Percentiles rank a stretch among this genome's conserved stretches.
Conservation (phyloP, 2,113 vertebrate species). For the Carlito syrichta region DNA sequence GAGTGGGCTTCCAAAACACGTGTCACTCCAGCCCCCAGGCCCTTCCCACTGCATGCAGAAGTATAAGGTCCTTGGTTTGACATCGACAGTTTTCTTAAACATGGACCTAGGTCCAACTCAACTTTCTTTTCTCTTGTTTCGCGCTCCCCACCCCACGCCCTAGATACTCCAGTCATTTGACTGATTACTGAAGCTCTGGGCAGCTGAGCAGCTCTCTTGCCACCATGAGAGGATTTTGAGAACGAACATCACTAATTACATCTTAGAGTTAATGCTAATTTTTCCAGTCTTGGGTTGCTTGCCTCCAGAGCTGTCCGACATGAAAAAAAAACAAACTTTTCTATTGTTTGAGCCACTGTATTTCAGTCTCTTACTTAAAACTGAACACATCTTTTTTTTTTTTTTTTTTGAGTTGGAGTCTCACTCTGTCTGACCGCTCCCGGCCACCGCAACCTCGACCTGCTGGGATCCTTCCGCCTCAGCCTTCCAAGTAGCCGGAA, state of each 20-base stretch:
- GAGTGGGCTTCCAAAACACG: not conserved
- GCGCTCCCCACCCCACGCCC: rapidly evolving
- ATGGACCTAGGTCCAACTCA: not conserved
- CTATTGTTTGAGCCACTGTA: too few species aligned
- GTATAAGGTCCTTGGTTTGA: too few species aligned
- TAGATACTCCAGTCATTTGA: not conserved
- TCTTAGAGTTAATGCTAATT: not conserved
- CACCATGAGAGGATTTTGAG: not conserved
- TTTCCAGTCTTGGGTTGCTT: too few species aligned
- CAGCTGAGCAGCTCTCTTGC: not conserved
- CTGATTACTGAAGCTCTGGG: not conserved
- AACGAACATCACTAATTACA: not conserved
- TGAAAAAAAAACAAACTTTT: not conserved
- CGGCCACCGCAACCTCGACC: too few species aligned
- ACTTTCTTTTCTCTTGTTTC: not conserved
- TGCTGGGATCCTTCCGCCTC: too few species aligned
- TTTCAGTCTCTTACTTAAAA: not conserved
- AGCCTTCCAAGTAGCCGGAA: too few species aligned
- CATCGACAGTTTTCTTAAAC: too few species aligned
- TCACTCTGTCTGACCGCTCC: too few species aligned
- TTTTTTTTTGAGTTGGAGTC: too few species aligned
- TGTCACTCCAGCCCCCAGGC: too few species aligned
- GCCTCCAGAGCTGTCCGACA: not conserved
- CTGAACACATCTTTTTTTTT: not conserved
- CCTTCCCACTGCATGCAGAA: not conserved